phyloP scores from a whole-genome alignment of 2,888 invertebrate genomes.

The Apamea sordens region DNA sequence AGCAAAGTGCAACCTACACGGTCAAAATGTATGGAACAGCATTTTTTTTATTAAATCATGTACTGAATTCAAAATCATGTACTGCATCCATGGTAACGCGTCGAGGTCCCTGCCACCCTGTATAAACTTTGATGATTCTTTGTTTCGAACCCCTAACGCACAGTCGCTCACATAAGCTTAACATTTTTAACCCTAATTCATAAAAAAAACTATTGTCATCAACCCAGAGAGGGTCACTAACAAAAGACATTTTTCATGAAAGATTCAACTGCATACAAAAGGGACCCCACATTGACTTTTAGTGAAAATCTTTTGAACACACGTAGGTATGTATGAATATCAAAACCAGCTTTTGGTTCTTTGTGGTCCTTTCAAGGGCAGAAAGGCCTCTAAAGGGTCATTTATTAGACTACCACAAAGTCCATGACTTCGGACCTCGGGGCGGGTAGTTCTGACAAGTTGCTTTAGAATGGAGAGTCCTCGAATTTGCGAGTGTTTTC shows the following conservation, averaged over 20 bases:
- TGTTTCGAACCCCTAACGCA: not conserved
- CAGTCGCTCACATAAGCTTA: too few species aligned
- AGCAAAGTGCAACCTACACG: too few species aligned
- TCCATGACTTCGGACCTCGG: slow-evolving; percentile 10
- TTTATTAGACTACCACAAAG: slow-evolving; percentile 36
- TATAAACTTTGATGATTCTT: not conserved
- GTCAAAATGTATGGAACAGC: too few species aligned
- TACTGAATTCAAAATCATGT: too few species aligned
- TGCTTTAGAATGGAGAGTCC: slow-evolving; percentile 18
- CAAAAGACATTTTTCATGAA: slow-evolving; percentile 14
- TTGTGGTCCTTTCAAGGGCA: not conserved
- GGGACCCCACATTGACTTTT: not conserved
- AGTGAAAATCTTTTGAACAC: slow-evolving; percentile 13
- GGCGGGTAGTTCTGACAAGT: slow-evolving; percentile 28
- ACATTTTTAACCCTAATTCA: not conserved
- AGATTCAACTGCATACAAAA: slow-evolving; percentile 11
- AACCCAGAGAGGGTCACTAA: not conserved
- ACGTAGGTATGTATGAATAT: slow-evolving; percentile 3
- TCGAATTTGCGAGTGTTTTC: slow-evolving; percentile 24
- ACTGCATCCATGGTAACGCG: too few species aligned
- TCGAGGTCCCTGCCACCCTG: too few species aligned
- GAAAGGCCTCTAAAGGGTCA: slow-evolving; percentile 26
- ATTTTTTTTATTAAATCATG: too few species aligned
- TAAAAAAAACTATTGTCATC: not conserved
- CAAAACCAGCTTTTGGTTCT: slow-evolving; percentile 19